These are phyloP conservation scores for Drosophila macrothrix DNA, from an alignment of 2,888 invertebrate species.

Conservation along the genomic window DNA sequence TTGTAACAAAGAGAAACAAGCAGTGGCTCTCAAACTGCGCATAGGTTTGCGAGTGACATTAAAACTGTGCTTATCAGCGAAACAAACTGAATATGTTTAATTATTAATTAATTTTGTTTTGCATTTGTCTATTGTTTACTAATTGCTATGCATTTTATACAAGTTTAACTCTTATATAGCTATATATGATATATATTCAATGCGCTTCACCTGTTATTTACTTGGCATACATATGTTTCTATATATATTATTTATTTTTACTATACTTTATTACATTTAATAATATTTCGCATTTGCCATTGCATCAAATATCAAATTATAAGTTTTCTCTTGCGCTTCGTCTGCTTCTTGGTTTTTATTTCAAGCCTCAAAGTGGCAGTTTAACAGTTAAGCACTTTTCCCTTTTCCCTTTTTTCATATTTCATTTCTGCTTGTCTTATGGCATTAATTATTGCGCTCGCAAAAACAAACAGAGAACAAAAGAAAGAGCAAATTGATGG, in stretches of 20 bases:
- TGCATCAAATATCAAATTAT: slow-evolving; percentile 9
- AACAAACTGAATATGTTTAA: not conserved
- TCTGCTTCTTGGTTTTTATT: not conserved
- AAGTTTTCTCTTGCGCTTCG: not conserved
- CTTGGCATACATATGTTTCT: slow-evolving; percentile 24
- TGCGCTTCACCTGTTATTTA: slow-evolving; percentile 47
- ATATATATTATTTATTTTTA: slow-evolving; percentile 12
- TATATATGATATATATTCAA: slow-evolving; percentile 18
- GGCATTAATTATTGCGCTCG: slow-evolving; percentile 65
- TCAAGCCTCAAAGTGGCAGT: slow-evolving; percentile 21
- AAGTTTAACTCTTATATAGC: slow-evolving; percentile 6
- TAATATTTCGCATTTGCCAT: slow-evolving; percentile 4
- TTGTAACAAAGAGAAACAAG: not conserved
- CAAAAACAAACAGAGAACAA: slow-evolving; percentile 15
- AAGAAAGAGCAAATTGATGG: slow-evolving; percentile 4
- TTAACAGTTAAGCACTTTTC: slow-evolving; percentile 16
- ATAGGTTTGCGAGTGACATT: not conserved
- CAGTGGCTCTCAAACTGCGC: not conserved
- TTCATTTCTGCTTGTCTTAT: slow-evolving; percentile 24
- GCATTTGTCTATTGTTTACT: not conserved
- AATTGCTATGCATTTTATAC: slow-evolving; percentile 46
- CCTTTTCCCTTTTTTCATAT: slow-evolving; percentile 18
- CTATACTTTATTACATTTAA: slow-evolving; percentile 20
- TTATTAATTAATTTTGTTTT: not conserved
- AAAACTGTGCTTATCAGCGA: not conserved